Percentiles rank a stretch among this genome's conserved stretches.
These are phyloP conservation scores for Xestia rhomboidea DNA, from an alignment of 2,888 invertebrate species.

Conservation along the genomic window DNA sequence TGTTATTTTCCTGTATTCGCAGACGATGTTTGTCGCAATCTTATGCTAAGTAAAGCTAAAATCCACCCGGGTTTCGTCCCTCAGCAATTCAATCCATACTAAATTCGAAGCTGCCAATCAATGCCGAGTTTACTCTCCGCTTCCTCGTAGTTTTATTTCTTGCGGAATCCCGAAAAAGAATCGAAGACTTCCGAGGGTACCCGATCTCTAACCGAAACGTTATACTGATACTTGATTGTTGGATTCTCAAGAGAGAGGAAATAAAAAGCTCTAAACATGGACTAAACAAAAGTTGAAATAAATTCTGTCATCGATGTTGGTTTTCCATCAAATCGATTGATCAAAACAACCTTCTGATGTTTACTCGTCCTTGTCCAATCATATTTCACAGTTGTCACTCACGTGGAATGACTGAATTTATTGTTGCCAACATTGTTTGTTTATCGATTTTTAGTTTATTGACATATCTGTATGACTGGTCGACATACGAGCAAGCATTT, in stretches of 20 bases:
- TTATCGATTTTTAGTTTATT: conserved; percentile 39
- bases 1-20: conserved; percentile 31
- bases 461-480: conserved; percentile 14
- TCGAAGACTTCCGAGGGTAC: conserved; percentile 38
- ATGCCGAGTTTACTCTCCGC: conserved; percentile 52
- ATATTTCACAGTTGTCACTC: conserved; percentile 54
- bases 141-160: conserved; percentile 57
- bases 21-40: conserved; percentile 34
- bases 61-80: conserved; percentile 35
- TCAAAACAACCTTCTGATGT: conserved; percentile 52
- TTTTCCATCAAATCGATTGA: conserved; percentile 33
- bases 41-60: conserved; percentile 42
- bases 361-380: conserved; percentile 52
- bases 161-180: conserved; percentile 48
- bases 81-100: conserved; percentile 59
- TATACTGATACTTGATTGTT: conserved; percentile 45
- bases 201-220: conserved; percentile 52
- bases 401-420: conserved; percentile 43
- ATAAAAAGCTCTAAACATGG: conserved; percentile 32
- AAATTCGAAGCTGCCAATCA: conserved; percentile 65
- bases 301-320: conserved; percentile 27
- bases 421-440: conserved; percentile 35
- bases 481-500: conserved; percentile 29
- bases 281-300: conserved; percentile 29
- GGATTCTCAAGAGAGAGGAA: conserved; percentile 15